Percentiles rank a stretch among this genome's conserved stretches.
These are phyloP conservation scores for Thinocorus orbignyianus DNA, from an alignment of 2,113 vertebrate species.

Conservation along the genomic window DNA sequence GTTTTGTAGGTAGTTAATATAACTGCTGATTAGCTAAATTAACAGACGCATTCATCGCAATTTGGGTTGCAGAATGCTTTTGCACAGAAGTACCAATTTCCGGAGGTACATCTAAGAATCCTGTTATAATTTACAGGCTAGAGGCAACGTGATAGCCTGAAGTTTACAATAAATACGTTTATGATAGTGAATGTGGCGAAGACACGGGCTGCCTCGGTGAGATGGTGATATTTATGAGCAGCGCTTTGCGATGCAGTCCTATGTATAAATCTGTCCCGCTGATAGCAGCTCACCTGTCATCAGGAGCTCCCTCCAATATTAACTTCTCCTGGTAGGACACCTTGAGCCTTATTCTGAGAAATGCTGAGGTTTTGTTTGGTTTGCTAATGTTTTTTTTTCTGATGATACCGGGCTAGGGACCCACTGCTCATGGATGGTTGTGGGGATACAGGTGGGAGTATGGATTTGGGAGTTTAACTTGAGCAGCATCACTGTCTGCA, in stretches of 20 bases:
- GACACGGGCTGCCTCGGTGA: not conserved
- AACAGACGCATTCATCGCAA: not conserved
- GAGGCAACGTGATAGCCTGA: not conserved
- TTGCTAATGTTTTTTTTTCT: not conserved
- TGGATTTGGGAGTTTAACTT: not conserved
- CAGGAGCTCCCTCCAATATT: not conserved
- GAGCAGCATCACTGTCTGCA: not conserved
- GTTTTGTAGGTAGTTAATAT: not conserved
- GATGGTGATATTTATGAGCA: not conserved
- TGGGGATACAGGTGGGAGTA: not conserved
- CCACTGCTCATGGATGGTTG: not conserved
- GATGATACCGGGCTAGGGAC: not conserved
- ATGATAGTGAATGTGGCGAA: not conserved
- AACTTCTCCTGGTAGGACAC: not conserved
- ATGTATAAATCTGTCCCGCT: not conserved
- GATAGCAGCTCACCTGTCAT: not conserved
- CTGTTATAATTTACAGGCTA: not conserved
- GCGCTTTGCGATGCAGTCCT: not conserved
- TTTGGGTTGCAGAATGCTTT: slow-evolving; percentile 16
- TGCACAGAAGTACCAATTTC: slow-evolving; percentile 31
- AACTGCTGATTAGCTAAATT: slow-evolving; percentile 37
- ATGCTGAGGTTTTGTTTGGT: not conserved
- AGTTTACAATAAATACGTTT: not conserved
- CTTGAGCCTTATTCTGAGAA: not conserved
- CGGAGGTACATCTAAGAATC: not conserved